These are phyloP conservation scores for Microcebus jonahi DNA, from an alignment of 2,113 vertebrate genomes.

Conservation along the genomic window DNA sequence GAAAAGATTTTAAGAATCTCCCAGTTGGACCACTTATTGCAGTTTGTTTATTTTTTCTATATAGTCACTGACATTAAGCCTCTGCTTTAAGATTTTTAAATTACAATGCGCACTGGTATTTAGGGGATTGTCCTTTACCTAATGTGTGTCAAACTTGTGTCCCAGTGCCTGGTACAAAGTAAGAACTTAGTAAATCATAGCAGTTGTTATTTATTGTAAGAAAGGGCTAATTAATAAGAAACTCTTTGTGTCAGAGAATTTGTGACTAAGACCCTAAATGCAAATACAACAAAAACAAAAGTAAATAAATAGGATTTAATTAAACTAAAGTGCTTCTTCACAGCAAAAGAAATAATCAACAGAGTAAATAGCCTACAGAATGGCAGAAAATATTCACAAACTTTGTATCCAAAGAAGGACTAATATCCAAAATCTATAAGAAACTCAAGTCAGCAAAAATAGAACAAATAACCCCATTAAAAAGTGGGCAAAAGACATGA, in stretches of 20 bases:
- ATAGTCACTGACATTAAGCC: not conserved
- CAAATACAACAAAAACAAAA: no score
- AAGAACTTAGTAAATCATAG: not conserved
- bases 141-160: not conserved
- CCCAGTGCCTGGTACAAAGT: not conserved
- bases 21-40: not conserved
- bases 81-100: constrained; percentile 24
- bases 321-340: no score
- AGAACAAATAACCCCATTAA: no score
- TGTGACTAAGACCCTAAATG: no score
- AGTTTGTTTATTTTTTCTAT: not conserved
- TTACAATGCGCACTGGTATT: not conserved
- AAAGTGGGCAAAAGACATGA: no score
- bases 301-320: no score
- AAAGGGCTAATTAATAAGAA: constrained; percentile 30
- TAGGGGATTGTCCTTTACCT: not conserved
- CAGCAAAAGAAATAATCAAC: no score
- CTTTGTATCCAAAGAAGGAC: no score
- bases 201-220: not conserved
- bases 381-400: no score
- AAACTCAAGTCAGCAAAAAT: no score
- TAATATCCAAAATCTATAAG: no score
- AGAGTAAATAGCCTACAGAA: no score
- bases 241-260: not conserved
- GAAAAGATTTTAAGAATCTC: constrained; percentile 15